Percentiles rank a stretch among this genome's conserved stretches.
Evolutionary conservation across 2,888 invertebrate genomes (phyloP).

Genomic region (Bembecia ichneumoniformis): DNA sequence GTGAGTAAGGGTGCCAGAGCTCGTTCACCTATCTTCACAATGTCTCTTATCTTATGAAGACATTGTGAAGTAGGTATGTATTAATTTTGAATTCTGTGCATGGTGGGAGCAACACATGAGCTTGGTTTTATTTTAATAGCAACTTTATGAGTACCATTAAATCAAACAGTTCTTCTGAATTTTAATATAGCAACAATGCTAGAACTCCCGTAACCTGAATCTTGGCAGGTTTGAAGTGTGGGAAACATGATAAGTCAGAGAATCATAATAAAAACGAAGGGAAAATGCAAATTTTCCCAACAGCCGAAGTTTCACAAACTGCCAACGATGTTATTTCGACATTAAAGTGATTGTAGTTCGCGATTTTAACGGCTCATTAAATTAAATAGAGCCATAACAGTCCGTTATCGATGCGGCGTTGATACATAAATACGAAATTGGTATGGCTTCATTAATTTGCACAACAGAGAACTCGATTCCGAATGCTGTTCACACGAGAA

Average conservation of each 20-base stretch:
- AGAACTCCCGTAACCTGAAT: too few relatives aligned
- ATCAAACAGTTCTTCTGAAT: too few relatives aligned
- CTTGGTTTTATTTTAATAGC: too few relatives aligned
- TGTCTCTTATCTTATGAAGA: too few relatives aligned
- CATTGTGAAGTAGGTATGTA: too few relatives aligned
- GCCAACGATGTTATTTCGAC: conserved; percentile 8
- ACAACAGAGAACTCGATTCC: neutral
- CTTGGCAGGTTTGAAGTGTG: too few relatives aligned
- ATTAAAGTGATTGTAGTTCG: conserved; percentile 29
- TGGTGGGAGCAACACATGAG: too few relatives aligned
- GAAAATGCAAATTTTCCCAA: conserved; percentile 2
- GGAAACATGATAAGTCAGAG: neutral
- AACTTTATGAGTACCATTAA: too few relatives aligned
- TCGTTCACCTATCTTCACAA: too few relatives aligned
- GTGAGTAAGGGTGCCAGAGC: too few relatives aligned
- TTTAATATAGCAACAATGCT: too few relatives aligned
- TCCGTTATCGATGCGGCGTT: conserved; percentile 28
- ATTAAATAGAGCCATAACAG: conserved; percentile 31
- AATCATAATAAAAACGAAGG: neutral
- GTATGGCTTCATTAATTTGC: conserved; percentile 29
- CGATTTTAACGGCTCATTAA: conserved; percentile 46
- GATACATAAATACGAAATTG: conserved; percentile 28
- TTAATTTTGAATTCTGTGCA: too few relatives aligned
- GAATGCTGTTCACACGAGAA: neutral
- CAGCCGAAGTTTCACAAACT: neutral